These are phyloP conservation scores for Steinernema scapterisci DNA, from an alignment of 2,888 invertebrate species.

Conservation along the genomic window DNA sequence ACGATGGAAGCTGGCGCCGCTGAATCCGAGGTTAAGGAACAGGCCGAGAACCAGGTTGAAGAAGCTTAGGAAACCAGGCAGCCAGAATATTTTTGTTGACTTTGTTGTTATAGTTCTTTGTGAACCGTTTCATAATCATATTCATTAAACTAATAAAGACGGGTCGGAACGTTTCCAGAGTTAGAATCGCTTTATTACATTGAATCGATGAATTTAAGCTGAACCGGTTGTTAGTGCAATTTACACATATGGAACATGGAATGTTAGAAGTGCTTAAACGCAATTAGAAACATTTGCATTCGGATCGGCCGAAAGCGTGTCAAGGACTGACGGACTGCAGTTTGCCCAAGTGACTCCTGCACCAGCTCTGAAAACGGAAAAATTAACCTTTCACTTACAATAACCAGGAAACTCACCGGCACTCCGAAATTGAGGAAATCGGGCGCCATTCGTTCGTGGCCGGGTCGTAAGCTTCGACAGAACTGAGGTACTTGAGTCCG, in stretches of 20 bases:
- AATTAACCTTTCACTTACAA: background rate
- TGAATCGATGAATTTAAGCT: too few relatives aligned
- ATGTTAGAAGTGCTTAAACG: slow-evolving; percentile 1
- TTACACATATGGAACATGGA: background rate
- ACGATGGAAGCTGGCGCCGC: too few relatives aligned
- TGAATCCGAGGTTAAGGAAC: too few relatives aligned
- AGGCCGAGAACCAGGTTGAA: too few relatives aligned
- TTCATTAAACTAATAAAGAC: too few relatives aligned
- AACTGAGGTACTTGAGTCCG: slow-evolving; percentile 52
- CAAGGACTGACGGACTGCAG: slow-evolving; percentile 32
- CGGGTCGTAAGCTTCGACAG: slow-evolving; percentile 65
- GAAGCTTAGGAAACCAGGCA: too few relatives aligned
- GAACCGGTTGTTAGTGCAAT: too few relatives aligned
- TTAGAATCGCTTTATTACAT: too few relatives aligned
- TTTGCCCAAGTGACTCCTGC: slow-evolving; percentile 61
- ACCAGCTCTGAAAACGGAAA: slow-evolving; percentile 44
- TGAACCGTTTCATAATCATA: background rate
- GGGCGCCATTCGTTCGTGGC: slow-evolving; percentile 67
- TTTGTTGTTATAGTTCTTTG: background rate
- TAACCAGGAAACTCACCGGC: slow-evolving; percentile 51
- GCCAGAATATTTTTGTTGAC: too few relatives aligned
- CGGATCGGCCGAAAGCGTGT: background rate
- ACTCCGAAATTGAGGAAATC: slow-evolving; percentile 67
- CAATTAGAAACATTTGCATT: background rate
- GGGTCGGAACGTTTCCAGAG: too few relatives aligned